Evolutionary conservation across 2,113 vertebrate species (phyloP).

Genomic region (Zosterops pallidus): DNA sequence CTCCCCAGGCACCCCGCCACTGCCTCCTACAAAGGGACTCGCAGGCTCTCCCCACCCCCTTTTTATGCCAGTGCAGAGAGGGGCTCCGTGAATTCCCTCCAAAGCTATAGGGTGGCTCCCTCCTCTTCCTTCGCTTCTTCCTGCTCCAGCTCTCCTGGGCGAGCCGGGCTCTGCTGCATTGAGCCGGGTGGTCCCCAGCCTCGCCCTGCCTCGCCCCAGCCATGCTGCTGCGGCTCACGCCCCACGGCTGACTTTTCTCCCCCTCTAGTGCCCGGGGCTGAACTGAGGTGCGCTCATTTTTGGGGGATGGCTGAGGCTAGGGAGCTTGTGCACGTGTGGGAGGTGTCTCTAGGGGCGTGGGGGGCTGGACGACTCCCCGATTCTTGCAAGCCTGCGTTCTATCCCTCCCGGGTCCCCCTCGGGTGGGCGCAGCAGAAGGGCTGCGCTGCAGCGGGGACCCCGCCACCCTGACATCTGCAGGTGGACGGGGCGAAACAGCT

Average conservation of each 20-base stretch:
- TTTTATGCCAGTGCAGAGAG: neutral
- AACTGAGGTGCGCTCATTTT: slow-evolving; percentile 11
- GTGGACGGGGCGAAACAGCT: neutral
- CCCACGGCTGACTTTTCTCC: slow-evolving; percentile 28
- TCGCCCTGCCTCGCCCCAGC: slow-evolving; percentile 11
- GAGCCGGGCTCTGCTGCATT: slow-evolving; percentile 27
- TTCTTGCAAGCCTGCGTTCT: neutral
- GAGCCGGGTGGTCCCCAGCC: slow-evolving; percentile 25
- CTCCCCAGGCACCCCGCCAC: neutral
- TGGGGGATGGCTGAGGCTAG: neutral
- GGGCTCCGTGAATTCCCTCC: slow-evolving; percentile 30
- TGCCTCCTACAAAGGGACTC: neutral
- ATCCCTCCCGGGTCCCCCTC: neutral
- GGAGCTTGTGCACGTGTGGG: neutral
- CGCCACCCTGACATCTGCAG: slow-evolving; percentile 29
- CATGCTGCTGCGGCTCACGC: slow-evolving; percentile 33
- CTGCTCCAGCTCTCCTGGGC: neutral
- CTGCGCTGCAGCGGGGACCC: slow-evolving; percentile 67
- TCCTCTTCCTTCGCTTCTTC: neutral
- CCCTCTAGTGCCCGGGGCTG: neutral
- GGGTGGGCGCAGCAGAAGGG: slow-evolving; percentile 32
- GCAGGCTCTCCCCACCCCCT: slow-evolving; percentile 16
- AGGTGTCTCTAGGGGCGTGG: slow-evolving; percentile 3
- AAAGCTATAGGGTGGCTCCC: slow-evolving; percentile 34
- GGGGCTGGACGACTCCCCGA: neutral